Conservation (phyloP, 2,797 vertebrate genomes). For the Gephyroberyx darwinii region DNA sequence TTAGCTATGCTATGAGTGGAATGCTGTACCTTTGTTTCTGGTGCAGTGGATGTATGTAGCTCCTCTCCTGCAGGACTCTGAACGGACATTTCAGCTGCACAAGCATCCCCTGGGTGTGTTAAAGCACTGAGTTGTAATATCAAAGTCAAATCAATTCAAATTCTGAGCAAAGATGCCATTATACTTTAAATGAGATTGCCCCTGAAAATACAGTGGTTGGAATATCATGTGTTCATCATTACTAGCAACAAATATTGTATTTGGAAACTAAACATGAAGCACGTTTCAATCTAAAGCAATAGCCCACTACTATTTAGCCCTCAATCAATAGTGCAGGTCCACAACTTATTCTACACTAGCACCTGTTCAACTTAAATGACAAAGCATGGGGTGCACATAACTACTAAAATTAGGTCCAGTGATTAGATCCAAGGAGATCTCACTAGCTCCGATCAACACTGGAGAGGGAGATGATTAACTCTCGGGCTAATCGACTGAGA, state of each 20-base stretch:
- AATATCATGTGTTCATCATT: not conserved
- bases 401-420: too few species aligned
- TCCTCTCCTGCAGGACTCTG: conserved; percentile 32
- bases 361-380: not conserved
- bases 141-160: not conserved
- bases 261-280: not conserved
- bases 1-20: not conserved
- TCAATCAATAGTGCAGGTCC: not conserved
- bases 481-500: not conserved
- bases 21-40: conserved; percentile 56
- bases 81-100: conserved; percentile 24
- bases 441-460: too few species aligned
- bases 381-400: too few species aligned
- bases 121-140: conserved; percentile 16
- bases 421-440: too few species aligned
- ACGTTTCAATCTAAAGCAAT: not conserved
- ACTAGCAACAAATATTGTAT: not conserved
- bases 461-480: too few species aligned
- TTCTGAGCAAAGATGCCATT: not conserved
- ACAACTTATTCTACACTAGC: not conserved
- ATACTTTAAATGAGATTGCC: not conserved
- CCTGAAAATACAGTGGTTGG: not conserved
- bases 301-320: not conserved
- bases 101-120: conserved; percentile 28
- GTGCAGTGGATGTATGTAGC: conserved; percentile 18